Percentiles rank a stretch among this genome's conserved stretches.
phyloP scores from a whole-genome alignment of 1,140 invertebrate species.

The Brachionus rubens region DNA sequence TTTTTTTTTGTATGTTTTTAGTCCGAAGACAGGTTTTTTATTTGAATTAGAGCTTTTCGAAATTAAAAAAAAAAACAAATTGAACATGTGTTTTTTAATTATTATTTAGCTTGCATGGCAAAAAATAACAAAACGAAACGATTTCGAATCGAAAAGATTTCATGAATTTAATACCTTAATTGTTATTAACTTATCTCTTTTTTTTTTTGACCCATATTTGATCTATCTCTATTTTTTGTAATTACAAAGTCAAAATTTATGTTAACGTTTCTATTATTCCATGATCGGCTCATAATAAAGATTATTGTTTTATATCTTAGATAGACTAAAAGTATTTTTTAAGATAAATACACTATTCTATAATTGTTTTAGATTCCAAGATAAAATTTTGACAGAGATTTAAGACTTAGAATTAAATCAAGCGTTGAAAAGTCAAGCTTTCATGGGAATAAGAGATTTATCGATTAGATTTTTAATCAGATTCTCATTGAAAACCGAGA shows the following conservation, averaged over 20 bases:
- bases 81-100: background rate
- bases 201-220: background rate
- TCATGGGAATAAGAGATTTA: constrained; percentile 32
- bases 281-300: background rate
- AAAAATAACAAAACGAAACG: background rate
- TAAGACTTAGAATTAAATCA: background rate
- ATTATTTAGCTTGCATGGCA: background rate
- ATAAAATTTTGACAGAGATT: too few species aligned
- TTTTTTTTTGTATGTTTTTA: background rate
- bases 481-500: background rate
- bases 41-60: background rate
- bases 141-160: background rate
- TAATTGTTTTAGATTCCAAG: too few species aligned
- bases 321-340: too few species aligned
- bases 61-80: background rate
- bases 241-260: background rate
- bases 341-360: too few species aligned
- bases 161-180: background rate
- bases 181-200: background rate
- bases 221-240: background rate
- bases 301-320: too few species aligned
- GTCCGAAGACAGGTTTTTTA: background rate
- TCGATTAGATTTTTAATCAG: constrained; percentile 30
- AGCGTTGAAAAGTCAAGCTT: background rate
- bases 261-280: background rate